phyloP scores from a whole-genome alignment of 2,888 invertebrate genomes.

The Dryobotodes eremita region DNA sequence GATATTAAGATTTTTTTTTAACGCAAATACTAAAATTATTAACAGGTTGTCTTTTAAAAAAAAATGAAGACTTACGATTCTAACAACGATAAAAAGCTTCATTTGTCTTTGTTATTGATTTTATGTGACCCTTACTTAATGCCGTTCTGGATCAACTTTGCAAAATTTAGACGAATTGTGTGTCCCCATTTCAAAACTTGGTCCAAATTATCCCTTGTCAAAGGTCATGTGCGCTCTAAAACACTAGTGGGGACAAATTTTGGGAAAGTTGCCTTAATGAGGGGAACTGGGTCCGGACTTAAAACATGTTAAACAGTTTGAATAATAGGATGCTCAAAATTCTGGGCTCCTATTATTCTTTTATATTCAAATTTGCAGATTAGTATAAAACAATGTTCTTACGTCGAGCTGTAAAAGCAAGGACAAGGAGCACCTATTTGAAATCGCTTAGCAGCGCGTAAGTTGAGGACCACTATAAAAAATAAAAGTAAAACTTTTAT shows the following conservation, averaged over 20 bases:
- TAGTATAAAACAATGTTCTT: neutral
- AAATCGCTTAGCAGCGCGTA: neutral
- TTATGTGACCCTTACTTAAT: slow-evolving; percentile 4
- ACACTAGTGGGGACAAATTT: slow-evolving; percentile 29
- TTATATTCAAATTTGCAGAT: neutral
- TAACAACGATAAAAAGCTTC: neutral
- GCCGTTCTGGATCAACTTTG: slow-evolving; percentile 1
- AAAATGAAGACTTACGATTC: neutral
- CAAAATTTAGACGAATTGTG: neutral
- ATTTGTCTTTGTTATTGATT: neutral
- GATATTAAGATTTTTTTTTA: too few species aligned
- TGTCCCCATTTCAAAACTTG: slow-evolving; percentile 21
- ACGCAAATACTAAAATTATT: neutral
- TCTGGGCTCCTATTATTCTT: neutral
- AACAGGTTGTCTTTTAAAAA: too few species aligned
- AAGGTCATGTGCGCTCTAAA: slow-evolving; percentile 19
- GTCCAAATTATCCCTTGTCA: slow-evolving; percentile 43
- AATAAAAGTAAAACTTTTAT: too few species aligned
- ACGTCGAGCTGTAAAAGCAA: neutral
- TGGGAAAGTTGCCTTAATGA: neutral
- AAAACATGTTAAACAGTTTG: slow-evolving; percentile 25
- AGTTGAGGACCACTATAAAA: too few species aligned
- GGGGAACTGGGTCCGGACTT: slow-evolving; percentile 15
- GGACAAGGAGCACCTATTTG: neutral
- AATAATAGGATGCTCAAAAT: slow-evolving; percentile 3